Conservation (phyloP, 1,140 invertebrate genomes). For the Penaeus indicus region DNA sequence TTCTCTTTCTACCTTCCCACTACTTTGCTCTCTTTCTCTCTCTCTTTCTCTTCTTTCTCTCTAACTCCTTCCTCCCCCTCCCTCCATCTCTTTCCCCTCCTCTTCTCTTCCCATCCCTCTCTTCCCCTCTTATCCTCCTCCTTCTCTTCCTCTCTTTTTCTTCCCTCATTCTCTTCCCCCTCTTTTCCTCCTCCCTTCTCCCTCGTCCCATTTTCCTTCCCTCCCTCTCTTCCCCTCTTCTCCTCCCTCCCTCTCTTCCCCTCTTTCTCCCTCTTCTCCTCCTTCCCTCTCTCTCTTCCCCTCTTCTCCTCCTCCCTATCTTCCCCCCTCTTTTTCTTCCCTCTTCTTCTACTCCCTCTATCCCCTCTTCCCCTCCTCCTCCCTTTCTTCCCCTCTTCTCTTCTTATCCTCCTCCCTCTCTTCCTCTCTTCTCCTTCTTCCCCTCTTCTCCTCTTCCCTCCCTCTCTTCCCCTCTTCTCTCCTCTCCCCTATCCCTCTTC, state of each 20-base stretch:
- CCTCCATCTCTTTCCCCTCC: background rate
- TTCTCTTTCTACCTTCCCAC: background rate
- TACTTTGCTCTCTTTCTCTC: background rate
- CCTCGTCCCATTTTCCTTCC: background rate
- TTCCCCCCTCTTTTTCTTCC: background rate
- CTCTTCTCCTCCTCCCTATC: background rate
- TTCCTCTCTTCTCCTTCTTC: background rate
- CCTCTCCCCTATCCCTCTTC: background rate
- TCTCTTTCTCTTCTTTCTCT: background rate
- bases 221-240: background rate
- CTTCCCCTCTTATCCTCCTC: background rate
- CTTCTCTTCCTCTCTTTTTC: background rate
- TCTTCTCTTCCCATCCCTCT: background rate
- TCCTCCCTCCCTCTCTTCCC: background rate
- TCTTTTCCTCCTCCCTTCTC: background rate
- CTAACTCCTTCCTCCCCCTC: too few species aligned
- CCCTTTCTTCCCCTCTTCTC: background rate
- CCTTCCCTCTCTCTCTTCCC: background rate
- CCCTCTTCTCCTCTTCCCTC: background rate
- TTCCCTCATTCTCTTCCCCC: background rate
- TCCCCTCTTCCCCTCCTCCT: background rate
- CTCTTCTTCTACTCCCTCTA: background rate
- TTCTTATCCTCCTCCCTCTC: background rate
- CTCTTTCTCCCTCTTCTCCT: background rate
- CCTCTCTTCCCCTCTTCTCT: background rate